Percentiles rank a stretch among this genome's conserved stretches.
These are phyloP conservation scores for Ramazzottius varieornatus DNA, from an alignment of 2,888 invertebrate genomes.

Conservation along the genomic window DNA sequence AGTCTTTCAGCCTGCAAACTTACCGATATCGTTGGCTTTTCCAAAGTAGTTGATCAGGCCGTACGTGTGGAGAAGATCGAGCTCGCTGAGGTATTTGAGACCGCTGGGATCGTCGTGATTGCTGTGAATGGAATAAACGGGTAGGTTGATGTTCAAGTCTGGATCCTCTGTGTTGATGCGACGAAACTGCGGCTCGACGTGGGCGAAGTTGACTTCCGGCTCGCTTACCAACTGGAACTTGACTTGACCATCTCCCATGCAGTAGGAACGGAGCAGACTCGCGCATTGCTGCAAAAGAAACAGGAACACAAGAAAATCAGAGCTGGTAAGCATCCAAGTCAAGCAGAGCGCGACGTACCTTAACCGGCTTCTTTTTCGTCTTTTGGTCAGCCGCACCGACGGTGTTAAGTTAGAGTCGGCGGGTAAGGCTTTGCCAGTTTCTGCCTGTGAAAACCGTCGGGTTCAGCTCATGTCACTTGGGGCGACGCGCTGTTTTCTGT, in stretches of 20 bases:
- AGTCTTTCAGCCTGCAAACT: too few species aligned
- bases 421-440: too few species aligned
- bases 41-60: conserved; percentile 91
- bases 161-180: conserved; percentile 73
- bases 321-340: too few species aligned
- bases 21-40: conserved; percentile 40
- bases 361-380: too few species aligned
- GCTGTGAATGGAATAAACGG: conserved; percentile 85
- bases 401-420: too few species aligned
- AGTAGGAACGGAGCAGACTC: conserved; percentile 43
- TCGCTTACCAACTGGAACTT: conserved; percentile 57
- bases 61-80: conserved; percentile 55
- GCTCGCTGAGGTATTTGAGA: conserved; percentile 35
- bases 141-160: conserved; percentile 68
- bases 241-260: conserved; percentile 32
- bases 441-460: too few species aligned
- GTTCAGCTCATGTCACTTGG: too few species aligned
- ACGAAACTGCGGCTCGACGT: conserved; percentile 15
- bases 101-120: conserved; percentile 83
- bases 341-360: too few species aligned
- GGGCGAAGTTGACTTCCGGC: conserved; percentile 47
- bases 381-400: too few species aligned
- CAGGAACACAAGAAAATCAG: too few species aligned
- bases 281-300: too few species aligned
- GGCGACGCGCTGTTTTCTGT: too few species aligned